Evolutionary conservation across 2,113 vertebrate genomes (phyloP).

Genomic region (Gopherus flavomarginatus): DNA sequence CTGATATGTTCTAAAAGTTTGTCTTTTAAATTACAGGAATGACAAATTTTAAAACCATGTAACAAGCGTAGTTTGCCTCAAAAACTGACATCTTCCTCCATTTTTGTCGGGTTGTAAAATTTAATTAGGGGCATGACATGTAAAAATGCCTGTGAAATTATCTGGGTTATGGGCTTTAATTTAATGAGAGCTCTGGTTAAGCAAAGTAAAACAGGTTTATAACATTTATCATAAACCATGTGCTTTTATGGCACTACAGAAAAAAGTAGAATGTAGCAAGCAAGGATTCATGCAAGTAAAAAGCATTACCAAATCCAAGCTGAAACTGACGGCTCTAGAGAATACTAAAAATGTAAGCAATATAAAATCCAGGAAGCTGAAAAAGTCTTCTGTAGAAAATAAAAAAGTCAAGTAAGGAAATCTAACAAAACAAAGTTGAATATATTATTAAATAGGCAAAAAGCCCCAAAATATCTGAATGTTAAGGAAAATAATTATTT

Average conservation of each 20-base stretch:
- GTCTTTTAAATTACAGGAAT: background rate
- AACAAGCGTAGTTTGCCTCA: background rate
- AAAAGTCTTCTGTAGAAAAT: rapidly evolving
- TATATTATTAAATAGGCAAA: background rate
- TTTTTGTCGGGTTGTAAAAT: background rate
- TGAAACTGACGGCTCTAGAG: background rate
- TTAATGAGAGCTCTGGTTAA: background rate
- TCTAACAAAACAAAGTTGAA: background rate
- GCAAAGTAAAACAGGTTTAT: background rate
- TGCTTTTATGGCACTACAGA: background rate
- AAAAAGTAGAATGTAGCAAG: background rate
- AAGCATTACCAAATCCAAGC: background rate
- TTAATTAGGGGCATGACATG: background rate
- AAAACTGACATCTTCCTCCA: background rate
- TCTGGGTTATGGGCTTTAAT: background rate
- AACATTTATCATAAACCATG: background rate
- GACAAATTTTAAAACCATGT: background rate
- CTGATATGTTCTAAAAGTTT: background rate
- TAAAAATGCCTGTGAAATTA: background rate
- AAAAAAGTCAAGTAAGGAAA: background rate
- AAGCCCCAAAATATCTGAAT: background rate
- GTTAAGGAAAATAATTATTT: background rate
- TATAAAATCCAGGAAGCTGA: background rate
- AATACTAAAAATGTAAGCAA: background rate
- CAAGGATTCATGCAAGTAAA: background rate